These are phyloP conservation scores for Elysia crispata DNA, from an alignment of 2,888 invertebrate genomes.

Conservation along the genomic window DNA sequence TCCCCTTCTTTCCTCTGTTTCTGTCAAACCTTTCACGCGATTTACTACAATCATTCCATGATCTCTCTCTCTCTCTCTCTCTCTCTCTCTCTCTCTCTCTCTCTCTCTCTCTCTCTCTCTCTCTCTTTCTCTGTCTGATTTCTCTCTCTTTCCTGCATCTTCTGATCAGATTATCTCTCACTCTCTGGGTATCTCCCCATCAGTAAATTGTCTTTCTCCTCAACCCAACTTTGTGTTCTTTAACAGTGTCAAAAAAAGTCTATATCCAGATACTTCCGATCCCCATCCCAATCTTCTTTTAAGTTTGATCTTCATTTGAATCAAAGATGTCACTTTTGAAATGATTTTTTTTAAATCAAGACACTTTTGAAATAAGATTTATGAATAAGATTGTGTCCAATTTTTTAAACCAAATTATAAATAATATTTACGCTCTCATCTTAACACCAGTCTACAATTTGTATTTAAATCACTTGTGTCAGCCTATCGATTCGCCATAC, in stretches of 20 bases:
- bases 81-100: conserved; percentile 15
- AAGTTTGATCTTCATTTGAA: background rate
- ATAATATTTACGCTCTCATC: too few species aligned
- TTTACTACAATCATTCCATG: background rate
- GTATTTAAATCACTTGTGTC: too few species aligned
- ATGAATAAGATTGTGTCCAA: too few species aligned
- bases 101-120: conserved; percentile 15
- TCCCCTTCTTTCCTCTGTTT: background rate
- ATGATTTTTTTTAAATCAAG: too few species aligned
- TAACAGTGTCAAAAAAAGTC: too few species aligned
- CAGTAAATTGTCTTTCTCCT: conserved; percentile 5
- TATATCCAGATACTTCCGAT: too few species aligned
- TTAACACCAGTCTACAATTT: too few species aligned
- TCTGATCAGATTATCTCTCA: background rate
- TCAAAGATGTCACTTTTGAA: too few species aligned
- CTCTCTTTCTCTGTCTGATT: conserved; percentile 3
- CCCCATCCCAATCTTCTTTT: background rate
- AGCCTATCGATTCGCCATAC: too few species aligned
- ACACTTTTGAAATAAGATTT: too few species aligned
- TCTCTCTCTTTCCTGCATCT: conserved; percentile 15
- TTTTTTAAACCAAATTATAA: too few species aligned
- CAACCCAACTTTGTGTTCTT: too few species aligned
- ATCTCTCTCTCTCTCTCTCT: conserved; percentile 17
- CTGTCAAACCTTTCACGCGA: background rate
- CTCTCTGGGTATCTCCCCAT: background rate